Evolutionary conservation across 1,140 invertebrate species (phyloP).

Genomic region (Drosophila persimilis): DNA sequence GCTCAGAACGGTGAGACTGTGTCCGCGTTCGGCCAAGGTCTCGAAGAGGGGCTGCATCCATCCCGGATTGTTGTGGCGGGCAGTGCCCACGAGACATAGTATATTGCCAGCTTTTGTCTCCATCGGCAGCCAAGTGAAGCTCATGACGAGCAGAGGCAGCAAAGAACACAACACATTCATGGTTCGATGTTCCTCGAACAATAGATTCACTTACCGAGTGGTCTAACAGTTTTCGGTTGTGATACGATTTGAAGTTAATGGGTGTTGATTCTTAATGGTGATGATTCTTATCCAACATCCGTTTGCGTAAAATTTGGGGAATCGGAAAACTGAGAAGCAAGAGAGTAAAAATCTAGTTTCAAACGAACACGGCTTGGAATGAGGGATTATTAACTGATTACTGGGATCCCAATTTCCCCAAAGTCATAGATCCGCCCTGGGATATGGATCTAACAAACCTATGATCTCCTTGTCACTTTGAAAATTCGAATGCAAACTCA

Average conservation of each 20-base stretch:
- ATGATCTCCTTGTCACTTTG: too few species aligned
- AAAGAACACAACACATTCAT: conserved; percentile 35
- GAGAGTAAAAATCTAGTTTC: too few species aligned
- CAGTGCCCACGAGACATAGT: conserved; percentile 48
- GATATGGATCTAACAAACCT: too few species aligned
- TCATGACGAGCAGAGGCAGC: conserved; percentile 21
- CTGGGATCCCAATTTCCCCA: too few species aligned
- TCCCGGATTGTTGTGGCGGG: conserved; percentile 47
- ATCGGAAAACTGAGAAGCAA: neutral
- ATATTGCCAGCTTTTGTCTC: conserved; percentile 40
- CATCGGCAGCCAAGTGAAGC: neutral
- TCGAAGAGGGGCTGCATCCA: conserved; percentile 53
- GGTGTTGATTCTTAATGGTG: neutral
- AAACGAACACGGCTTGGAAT: neutral
- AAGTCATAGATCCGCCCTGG: too few species aligned
- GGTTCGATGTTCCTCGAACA: conserved; percentile 1
- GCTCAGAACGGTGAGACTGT: conserved; percentile 42
- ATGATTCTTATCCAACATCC: neutral
- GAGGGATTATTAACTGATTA: too few species aligned
- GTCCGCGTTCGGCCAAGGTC: conserved; percentile 50
- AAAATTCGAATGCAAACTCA: too few species aligned
- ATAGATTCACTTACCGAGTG: conserved; percentile 30
- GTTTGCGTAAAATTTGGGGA: neutral
- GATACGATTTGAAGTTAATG: too few species aligned
- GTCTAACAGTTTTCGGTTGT: neutral